Evolutionary conservation across 2,113 vertebrate species (phyloP), one percentile per base, ranked within the genome.

Genomic region (Xenus cinereus): DNA sequence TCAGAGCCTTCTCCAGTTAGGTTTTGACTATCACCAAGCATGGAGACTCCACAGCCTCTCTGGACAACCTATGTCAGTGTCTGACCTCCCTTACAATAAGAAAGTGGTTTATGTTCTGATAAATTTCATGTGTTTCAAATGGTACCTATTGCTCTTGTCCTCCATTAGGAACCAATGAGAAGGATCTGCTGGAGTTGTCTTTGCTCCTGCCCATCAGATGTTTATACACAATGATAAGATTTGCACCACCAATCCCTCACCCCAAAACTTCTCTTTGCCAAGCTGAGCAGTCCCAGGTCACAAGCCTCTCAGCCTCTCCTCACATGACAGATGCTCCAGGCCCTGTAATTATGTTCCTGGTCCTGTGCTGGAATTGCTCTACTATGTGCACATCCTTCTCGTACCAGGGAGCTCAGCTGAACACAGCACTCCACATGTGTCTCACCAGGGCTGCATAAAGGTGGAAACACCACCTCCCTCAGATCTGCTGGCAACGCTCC

Each of bases 341-440:
- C 26, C 35, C 48, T 62, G 7, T 26, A 28, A 51, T 30, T 26
- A 35, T 5, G 12, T 59, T 23, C 79, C 39, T 14, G 17, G 17
- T 37, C 12, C 48, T 37, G 11, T 10, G 39, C 62, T 33, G 28
- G n/a, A 86, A 23, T 59, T 76, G 37, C 8, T 88, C 51, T 43
- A 41, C 21, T 2, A 63, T 1, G 7, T 12, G 22, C 32, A 9
- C 2, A 0, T 4, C 24, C 7, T 48, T 13, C 63, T 32, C 5
- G 3, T 12, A 45, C 7, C 7, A 4, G 48, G 26, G 22, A 71
- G 50, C 45, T 78, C 79, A 75, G 39, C 14, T 73, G 54, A 73
- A 43, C 15, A 3, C 37, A 73, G 50, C n/a, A 14, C 24, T 33
- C 60, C 50, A 14, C 5, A 3, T 2, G 11, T 14, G 23, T 37